Evolutionary conservation across 2,797 vertebrate genomes (phyloP), one percentile per base, ranked within the genome.

Genomic region (Mionectes olivaceus): DNA sequence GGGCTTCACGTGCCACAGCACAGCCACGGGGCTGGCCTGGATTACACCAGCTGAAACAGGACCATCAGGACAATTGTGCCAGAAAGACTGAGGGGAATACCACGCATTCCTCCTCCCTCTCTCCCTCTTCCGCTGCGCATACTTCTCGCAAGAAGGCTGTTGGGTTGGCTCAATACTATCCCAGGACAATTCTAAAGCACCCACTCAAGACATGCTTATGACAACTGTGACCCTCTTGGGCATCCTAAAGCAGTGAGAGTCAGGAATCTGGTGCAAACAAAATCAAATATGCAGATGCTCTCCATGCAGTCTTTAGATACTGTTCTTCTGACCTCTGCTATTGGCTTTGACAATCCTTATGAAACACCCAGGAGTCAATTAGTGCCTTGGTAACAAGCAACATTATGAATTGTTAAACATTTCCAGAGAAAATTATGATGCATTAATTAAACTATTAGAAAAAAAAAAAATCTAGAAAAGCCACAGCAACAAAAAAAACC

Each of bases 151-250:
- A 83, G 95, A 87, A 78, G 78, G 76, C 82, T 44, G n/a, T 37
- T 67, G 32, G 52, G 24, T 35, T 77, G 83, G 49, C 74, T 87
- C 52, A 1, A 46, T 15, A 73, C 55, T 70, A 22, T 17, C 56
- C 80, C 47, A 44, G 83, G 60, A 64, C 77, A 70, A 33, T 41
- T 70, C 79, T 87, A 64, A 81, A 84, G 83, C 68, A 69, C 55
- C 79, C 89, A n/a, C 59, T 91, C 67, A 82, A 90, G 91, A 84
- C 55, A 56, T 53, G 87, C 56, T 94, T 64, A 73, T 47, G 94
- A 93, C 93, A 95, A 94, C 74, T 90, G 95, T 0, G 7, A 83
- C 77, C 70, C 85, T 91, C 80, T 86, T 92, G 33, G 86, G 80
- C 84, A 50, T 50, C 52, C 65, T 71, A 70, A 96, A 63, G 41